Base-by-base conservation (phyloP, 2,888 invertebrate genomes). In the Anthophora plumipes region DNA sequence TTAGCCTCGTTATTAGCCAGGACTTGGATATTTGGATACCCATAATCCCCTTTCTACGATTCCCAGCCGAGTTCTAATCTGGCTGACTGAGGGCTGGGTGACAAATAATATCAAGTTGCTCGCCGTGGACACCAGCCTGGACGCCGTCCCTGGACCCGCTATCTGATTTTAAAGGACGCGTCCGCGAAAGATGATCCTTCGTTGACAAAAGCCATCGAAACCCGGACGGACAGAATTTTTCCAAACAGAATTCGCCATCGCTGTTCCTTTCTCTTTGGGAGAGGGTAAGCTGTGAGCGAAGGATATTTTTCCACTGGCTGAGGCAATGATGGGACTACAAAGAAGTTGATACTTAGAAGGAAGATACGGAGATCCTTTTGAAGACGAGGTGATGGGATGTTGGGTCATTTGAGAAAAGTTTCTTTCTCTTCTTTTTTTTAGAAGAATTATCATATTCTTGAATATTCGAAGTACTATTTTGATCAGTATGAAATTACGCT, bases 1-100 rank as follows among this genome's bases (percentile, higher is more conserved):
- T 91, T 90, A 89, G 88, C 84, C 87, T 90, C 86, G 74, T 91
- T 91, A 91, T 89, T 82, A 84, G 66, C 78, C 70, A 70, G 85
- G 89, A 88, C 88, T 91, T 90, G 90, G 91, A 92, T 91, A 92
- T 92, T 92, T 92, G 91, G 91, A 92, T 91, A 92, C 90, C 75
- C 79, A 86, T 92, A 92, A 92, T 92, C 91, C 89, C 90, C 78
- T 91, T 91, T 91, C 86, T 87, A 77, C 88, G 83, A 89, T 85
- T 88, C 86, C 83, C 31, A 31, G 78, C 84, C 80, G 69, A 83
- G 77, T 85, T 31, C 83, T 88, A 88, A 90, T 90, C 89, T 87
- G 89, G 87, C 90, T 91, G 90, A 91, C 90, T 88, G 86, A 84
- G 78, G 87, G 2, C 31, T 31, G 31, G 85, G 88, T 90, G 90